Base-by-base conservation (phyloP, 1,140 invertebrate species). In the Eriosoma lanigerum region DNA sequence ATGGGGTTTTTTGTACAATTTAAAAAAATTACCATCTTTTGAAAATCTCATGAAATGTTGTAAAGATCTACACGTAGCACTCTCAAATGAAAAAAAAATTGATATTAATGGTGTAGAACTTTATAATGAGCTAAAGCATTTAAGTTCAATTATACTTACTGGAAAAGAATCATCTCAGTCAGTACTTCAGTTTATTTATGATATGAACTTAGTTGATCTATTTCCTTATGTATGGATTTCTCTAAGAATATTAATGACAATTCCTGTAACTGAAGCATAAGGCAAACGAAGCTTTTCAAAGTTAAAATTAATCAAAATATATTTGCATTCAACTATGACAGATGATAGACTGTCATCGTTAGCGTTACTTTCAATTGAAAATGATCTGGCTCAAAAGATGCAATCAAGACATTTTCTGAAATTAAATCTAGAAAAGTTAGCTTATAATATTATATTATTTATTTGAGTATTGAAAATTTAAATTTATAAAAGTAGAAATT, bases 291-390 rank as follows among this genome's bases (percentile, higher is more conserved):
- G 82, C 81, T 85, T 86, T 81, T 83, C 82, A 26, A 84, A 85
- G 64, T 80, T 85, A 29, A 85, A 84, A 76, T 50, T 84, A 56
- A 84, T 85, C 46, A 86, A 85, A 84, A 85, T 72, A 38, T 85
- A 85, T 81, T 81, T 85, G 52, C 72, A 82, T 46, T 84, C 80
- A 44, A 82, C 82, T 24, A 85, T 83, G 83, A 54, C 24, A 75
- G 80, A 85, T 80, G 80, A 84, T 66, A 62, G 83, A 64, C 81
- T 85, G 29, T 83, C 68, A 81, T 82, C 82, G 15, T 62, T 85
- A 56, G 82, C 81, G 48, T 83, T 76, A 5, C 21, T 54, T 19
- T 76, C 73, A n/a, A 76, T 76, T 17, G 54, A 58, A 60, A 56
- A 76, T 60, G 19, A 46, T 48, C 21, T 76, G 21, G 56, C 52